Percentiles rank a stretch among this genome's conserved stretches.
Conservation (phyloP, 2,888 invertebrate species). For the Nymphalis c-album region DNA sequence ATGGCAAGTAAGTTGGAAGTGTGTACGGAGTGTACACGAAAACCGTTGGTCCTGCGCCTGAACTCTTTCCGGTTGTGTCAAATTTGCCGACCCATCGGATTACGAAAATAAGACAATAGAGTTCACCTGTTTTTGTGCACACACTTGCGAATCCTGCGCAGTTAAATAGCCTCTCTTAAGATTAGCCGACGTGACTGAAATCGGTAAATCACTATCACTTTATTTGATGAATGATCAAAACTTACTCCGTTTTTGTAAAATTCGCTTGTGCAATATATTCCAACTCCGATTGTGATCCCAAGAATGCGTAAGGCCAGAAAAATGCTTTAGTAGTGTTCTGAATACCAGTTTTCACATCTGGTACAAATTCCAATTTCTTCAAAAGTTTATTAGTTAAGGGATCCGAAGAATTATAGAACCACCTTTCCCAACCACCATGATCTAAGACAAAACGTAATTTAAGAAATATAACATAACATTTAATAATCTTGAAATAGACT, state of each 20-base stretch:
- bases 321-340: slow-evolving; percentile 87
- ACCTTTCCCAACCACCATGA: slow-evolving; percentile 87
- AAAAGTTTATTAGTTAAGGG: slow-evolving; percentile 82
- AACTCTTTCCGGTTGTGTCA: no score
- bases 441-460: slow-evolving; percentile 62
- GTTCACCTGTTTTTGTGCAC: no score
- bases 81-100: no score
- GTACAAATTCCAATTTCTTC: slow-evolving; percentile 85
- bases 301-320: slow-evolving; percentile 89
- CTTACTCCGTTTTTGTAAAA: slow-evolving; percentile 79
- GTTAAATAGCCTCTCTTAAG: no score
- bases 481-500: no score
- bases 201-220: no score
- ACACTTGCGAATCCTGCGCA: no score
- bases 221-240: background rate
- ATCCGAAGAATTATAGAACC: slow-evolving; percentile 87
- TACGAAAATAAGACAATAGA: no score
- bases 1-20: no score
- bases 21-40: no score
- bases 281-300: slow-evolving; percentile 87
- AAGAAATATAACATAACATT: background rate
- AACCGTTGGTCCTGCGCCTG: no score
- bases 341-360: slow-evolving; percentile 85
- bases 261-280: slow-evolving; percentile 88
- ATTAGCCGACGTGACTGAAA: no score